A percentile compares a stretch with the other conserved stretches of the same genome.
These are phyloP conservation scores for Phaethon lepturus DNA, from an alignment of 2,113 vertebrate genomes.

Conservation along the genomic window DNA sequence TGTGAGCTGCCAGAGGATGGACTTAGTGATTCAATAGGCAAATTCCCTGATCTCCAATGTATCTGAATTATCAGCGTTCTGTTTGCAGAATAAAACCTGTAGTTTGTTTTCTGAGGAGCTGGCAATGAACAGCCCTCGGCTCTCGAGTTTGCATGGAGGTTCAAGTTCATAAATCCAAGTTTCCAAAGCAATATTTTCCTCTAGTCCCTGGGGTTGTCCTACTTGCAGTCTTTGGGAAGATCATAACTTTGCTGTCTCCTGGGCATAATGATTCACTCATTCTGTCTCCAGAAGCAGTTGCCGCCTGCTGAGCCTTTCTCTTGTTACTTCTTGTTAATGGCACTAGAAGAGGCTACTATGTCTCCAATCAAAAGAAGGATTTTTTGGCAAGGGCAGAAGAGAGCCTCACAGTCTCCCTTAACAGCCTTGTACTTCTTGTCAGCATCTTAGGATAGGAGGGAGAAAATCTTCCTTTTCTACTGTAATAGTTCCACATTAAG, in stretches of 20 bases:
- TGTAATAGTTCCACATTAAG: not conserved
- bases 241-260: not conserved
- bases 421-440: not conserved
- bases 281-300: not conserved
- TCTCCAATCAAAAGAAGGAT: not conserved
- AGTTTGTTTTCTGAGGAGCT: not conserved
- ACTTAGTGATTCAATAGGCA: not conserved
- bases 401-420: not conserved
- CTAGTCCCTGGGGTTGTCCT: not conserved
- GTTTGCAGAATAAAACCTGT: not conserved
- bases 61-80: not conserved
- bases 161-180: not conserved
- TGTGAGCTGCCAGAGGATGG: not conserved
- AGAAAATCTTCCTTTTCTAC: not conserved
- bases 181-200: not conserved
- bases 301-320: not conserved
- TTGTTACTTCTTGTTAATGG: not conserved
- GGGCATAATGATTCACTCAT: not conserved
- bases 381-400: slow-evolving; percentile 5
- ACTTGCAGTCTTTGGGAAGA: not conserved
- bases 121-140: not conserved
- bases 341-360: not conserved
- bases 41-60: not conserved
- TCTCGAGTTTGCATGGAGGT: not conserved
- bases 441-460: not conserved